Evolutionary conservation across 2,888 invertebrate genomes (phyloP).

Genomic region (Deroplatys truncata): DNA sequence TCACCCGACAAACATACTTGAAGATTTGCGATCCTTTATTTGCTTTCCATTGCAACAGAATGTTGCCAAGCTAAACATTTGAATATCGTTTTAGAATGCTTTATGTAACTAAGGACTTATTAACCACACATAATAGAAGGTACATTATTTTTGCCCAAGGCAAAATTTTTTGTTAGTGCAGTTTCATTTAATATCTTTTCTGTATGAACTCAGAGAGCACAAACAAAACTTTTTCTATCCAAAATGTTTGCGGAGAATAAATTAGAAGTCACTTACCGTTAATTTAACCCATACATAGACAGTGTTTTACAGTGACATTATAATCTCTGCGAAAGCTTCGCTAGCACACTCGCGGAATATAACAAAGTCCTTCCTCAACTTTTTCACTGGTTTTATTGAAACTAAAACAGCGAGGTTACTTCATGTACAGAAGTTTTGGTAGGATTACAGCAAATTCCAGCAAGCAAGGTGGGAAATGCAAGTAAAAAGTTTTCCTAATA

Average conservation of each 20-base stretch:
- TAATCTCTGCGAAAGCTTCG: not conserved
- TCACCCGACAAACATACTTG: too few relatives aligned
- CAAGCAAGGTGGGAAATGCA: not conserved
- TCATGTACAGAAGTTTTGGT: not conserved
- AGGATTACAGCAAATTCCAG: not conserved
- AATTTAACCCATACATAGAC: not conserved
- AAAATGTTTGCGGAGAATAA: not conserved
- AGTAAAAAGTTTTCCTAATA: not conserved
- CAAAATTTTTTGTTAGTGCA: too few relatives aligned
- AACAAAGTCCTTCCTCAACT: not conserved
- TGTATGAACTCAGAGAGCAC: not conserved
- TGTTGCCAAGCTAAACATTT: too few relatives aligned
- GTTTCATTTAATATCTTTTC: too few relatives aligned
- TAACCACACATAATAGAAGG: too few relatives aligned
- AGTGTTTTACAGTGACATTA: not conserved
- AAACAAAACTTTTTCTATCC: not conserved
- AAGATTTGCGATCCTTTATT: too few relatives aligned
- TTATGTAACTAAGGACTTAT: too few relatives aligned
- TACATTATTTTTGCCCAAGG: too few relatives aligned
- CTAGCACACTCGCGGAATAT: not conserved
- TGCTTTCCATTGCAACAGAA: too few relatives aligned
- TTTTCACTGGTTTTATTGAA: not conserved
- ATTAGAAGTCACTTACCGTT: not conserved
- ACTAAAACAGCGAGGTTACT: not conserved
- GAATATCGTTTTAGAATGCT: too few relatives aligned